Percentiles rank a stretch among this genome's conserved stretches.
Evolutionary conservation across 2,888 invertebrate genomes (phyloP).

Genomic region (Carterocephalus palaemon): DNA sequence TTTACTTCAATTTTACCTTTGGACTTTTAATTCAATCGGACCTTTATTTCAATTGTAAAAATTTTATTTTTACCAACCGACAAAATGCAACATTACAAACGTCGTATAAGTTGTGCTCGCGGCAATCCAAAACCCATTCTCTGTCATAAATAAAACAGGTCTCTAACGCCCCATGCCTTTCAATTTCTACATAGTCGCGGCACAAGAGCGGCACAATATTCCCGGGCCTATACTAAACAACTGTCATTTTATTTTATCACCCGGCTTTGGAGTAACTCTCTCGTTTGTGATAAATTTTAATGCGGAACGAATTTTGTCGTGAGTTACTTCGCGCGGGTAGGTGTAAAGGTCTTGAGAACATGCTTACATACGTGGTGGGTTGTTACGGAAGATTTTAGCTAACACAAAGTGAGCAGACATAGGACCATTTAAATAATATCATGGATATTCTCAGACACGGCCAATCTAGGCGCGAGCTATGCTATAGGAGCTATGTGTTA

Average conservation of each 20-base stretch:
- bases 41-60: no score
- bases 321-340: slow-evolving; percentile 34
- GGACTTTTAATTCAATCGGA: no score
- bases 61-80: slow-evolving; percentile 1
- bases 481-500: no score
- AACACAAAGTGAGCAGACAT: no score
- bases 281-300: slow-evolving; percentile 75
- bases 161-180: slow-evolving; percentile 74
- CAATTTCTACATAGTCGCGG: slow-evolving; percentile 67
- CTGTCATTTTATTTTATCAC: slow-evolving; percentile 79
- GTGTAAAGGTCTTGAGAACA: no score
- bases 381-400: no score
- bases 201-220: slow-evolving; percentile 64
- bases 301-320: slow-evolving; percentile 70
- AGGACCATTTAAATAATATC: no score
- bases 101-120: slow-evolving; percentile 41
- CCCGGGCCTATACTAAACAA: slow-evolving; percentile 75
- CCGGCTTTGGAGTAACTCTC: slow-evolving; percentile 70
- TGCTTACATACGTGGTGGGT: no score
- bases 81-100: slow-evolving; percentile 25
- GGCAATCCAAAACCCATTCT: slow-evolving; percentile 73
- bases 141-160: slow-evolving; percentile 71
- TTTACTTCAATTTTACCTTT: no score
- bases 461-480: no score
- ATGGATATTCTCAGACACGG: no score